Percentiles rank a stretch among this genome's conserved stretches.
phyloP scores from a whole-genome alignment of 2,888 invertebrate species.

The Phania funesta region DNA sequence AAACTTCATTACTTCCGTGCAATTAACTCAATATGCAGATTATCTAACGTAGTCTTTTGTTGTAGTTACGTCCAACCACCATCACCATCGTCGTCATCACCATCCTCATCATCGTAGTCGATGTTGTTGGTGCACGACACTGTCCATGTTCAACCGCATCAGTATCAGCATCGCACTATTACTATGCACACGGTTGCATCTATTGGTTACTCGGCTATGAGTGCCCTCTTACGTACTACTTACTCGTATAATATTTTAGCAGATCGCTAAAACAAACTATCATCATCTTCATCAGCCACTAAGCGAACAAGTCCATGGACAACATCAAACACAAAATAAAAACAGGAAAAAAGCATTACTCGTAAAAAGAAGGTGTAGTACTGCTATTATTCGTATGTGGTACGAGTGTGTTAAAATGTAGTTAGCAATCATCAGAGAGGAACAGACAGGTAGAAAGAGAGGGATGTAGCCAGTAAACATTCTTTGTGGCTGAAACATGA shows the following conservation, averaged over 20 bases:
- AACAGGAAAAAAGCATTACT: background rate
- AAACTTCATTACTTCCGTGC: constrained; percentile 66
- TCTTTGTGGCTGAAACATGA: constrained; percentile 60
- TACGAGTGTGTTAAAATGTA: background rate
- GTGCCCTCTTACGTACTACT: background rate
- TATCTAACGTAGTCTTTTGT: constrained; percentile 47
- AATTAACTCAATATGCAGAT: constrained; percentile 68
- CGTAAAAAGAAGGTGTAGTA: constrained; percentile 27
- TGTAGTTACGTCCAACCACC: constrained; percentile 10
- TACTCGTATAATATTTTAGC: constrained; percentile 8
- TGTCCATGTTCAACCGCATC: constrained; percentile 53
- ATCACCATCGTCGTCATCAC: constrained; percentile 22
- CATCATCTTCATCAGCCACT: constrained; percentile 27
- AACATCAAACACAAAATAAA: background rate
- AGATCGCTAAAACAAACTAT: constrained; percentile 26
- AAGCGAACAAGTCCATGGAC: constrained; percentile 3
- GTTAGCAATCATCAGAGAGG: background rate
- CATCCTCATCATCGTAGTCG: background rate
- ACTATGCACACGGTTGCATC: background rate
- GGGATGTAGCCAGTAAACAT: constrained; percentile 26
- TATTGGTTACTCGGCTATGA: constrained; percentile 14
- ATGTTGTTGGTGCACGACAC: constrained; percentile 49
- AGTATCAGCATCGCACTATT: constrained; percentile 15
- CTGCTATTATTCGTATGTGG: background rate
- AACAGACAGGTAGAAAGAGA: background rate